Base-by-base conservation (phyloP, 2,113 vertebrate genomes). In the Empidonax alnorum region DNA sequence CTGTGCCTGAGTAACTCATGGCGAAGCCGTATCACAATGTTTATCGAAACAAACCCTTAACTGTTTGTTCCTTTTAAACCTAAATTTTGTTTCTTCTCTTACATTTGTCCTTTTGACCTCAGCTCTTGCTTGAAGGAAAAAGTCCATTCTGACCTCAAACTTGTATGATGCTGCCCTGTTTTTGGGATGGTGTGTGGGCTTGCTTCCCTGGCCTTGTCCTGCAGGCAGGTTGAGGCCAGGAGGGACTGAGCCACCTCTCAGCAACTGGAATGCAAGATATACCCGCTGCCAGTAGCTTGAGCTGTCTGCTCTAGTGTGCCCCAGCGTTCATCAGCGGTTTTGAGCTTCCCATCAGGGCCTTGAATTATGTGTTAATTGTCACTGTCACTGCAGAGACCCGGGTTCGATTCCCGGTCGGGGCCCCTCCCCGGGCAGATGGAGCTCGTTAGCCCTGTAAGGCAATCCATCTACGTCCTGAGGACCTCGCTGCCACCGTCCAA, bases 11-110 rank as follows among this genome's bases (percentile, higher is more conserved):
- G 2, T 42, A 72, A 33, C 39, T 80, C 12, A 3, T 0, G 3
- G 7, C 0, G 0, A 74, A 79, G 20, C 41, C 46, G n/a, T 13
- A 24, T 31, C 2, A 2, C 20, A 19, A 10, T 23, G 30, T 33
- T 44, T 23, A 24, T 66, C 3, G 10, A 14, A 33, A 46, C 42
- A 67, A 67, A n/a, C 65, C 42, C 35, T 49, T 35, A 66, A 25
- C 37, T 7, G 7, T 22, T 53, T 53, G 10, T 50, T 74, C 16
- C 61, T 56, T 80, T 71, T 46, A 27, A 68, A 52, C 46, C 39
- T 49, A 10, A 50, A 47, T 37, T 77, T 39, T 13, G 4, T 65
- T 78, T 86, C 47, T 81, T 15, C 37, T 61, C 65, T 73, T 65
- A 14, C 12, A 7, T 41, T 83, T 89, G 22, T 27, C 24, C 14